phyloP scores from a whole-genome alignment of 2,797 vertebrate species.

The Premnoplex brunnescens region DNA sequence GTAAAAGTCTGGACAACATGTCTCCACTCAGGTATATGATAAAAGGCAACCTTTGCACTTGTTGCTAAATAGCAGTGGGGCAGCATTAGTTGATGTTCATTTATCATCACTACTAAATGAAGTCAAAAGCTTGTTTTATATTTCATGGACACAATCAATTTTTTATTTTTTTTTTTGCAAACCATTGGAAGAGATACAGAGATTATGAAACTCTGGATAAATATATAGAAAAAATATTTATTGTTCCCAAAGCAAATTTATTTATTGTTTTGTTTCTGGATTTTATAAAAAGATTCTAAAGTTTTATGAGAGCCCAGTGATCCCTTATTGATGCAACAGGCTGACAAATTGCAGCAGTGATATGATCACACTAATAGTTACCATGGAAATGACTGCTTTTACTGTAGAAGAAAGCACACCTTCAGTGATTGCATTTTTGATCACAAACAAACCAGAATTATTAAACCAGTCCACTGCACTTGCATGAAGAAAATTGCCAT shows the following conservation, averaged over 20 bases:
- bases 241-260: not conserved
- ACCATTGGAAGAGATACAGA: not conserved
- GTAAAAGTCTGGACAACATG: not conserved
- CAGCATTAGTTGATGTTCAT: not conserved
- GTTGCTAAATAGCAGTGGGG: not conserved
- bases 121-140: not conserved
- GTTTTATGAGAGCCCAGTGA: not conserved
- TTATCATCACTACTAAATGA: not conserved
- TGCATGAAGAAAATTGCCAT: not conserved
- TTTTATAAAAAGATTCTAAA: not conserved
- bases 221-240: not conserved
- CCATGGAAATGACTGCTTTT: not conserved
- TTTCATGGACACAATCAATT: not conserved
- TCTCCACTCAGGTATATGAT: not conserved
- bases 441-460: not conserved
- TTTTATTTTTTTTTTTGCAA: not conserved
- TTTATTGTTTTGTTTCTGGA: not conserved
- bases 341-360: not conserved
- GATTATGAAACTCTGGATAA: not conserved
- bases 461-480: not conserved
- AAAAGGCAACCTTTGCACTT: slow-evolving; percentile 34
- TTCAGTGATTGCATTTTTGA: not conserved
- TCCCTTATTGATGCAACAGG: not conserved
- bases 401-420: not conserved
- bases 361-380: not conserved